Percentiles rank a stretch among this genome's conserved stretches.
Evolutionary conservation across 2,797 vertebrate genomes (phyloP).

Genomic region (Onychomys arenicola): DNA sequence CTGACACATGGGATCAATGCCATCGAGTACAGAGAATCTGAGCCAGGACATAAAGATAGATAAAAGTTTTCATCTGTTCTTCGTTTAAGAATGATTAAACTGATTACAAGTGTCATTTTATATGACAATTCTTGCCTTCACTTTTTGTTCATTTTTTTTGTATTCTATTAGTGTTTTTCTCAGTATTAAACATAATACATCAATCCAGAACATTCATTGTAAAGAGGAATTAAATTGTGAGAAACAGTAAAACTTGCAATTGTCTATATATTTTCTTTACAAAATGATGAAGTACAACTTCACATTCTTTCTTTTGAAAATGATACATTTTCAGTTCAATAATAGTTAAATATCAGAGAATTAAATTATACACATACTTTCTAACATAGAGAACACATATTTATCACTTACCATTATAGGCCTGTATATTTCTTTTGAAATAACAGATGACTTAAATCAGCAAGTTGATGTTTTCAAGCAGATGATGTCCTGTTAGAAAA

Average conservation of each 20-base stretch:
- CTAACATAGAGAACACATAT: not conserved
- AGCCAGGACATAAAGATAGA: not conserved
- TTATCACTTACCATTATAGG: fast-evolving
- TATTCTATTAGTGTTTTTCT: not conserved
- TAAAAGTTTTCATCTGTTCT: not conserved
- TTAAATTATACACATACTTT: not conserved
- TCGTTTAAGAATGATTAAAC: not conserved
- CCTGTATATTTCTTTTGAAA: not conserved
- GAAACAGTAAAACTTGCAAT: not conserved
- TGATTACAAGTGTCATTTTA: not conserved
- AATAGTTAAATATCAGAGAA: not conserved
- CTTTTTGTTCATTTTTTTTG: not conserved
- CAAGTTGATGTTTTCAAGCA: not conserved
- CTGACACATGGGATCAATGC: not conserved
- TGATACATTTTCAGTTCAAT: not conserved
- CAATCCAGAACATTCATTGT: not conserved
- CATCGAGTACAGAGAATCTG: fast-evolving
- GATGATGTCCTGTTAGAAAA: not conserved
- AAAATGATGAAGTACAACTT: not conserved
- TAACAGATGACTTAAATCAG: not conserved
- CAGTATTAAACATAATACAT: not conserved
- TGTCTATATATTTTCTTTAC: not conserved
- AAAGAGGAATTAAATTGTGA: not conserved
- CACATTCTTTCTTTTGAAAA: not conserved
- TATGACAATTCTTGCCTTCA: not conserved